Base-by-base conservation (phyloP, 2,797 vertebrate species). In the Arvicola amphibius region DNA sequence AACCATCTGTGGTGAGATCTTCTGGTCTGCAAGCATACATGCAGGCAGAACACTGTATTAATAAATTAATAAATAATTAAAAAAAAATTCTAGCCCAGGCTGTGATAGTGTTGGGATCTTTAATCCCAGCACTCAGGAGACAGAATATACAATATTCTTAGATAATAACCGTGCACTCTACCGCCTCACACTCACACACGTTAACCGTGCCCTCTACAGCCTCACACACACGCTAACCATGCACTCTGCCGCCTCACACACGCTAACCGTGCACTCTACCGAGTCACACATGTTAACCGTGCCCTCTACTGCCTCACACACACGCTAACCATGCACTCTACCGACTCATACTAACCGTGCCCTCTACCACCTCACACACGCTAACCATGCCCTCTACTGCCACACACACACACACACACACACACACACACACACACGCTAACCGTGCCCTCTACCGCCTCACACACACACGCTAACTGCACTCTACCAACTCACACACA, bases 371-470 rank as follows among this genome's bases (percentile, higher is more conserved):
- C 29, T 65, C 63, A 32, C 63, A 65, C 13, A 65, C 63, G 9
- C 11, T 63, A 4, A 63, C 27, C 10, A 3, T 63, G 25, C 16
- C 0, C 53, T 27, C 25, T 10, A 27, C 59, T 3, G 0, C 2
- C 61, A 27, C 61, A 63, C 61, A 63, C 56, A 59, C 61, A 63
- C 56, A 59, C 19, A 21, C n/a, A n/a, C n/a, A n/a, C 56, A 63
- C 56, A 59, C 56, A 63, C 56, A 59, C 56, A n/a, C 61, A 27
- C 61, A 63, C 61, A 63, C 56, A 59, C 56, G 1, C 56, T 59
- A 14, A 59, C 56, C 6, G 19, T 59, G 56, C 19, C 3, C 56
- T 61, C 23, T 25, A 8, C 59, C 27, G 2, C 48, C 25, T 63
- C 61, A 63, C 56, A 59, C 19, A 21, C 56, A 59, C 19, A 21